Evolutionary conservation across 2,888 invertebrate species (phyloP).

Genomic region (Steinernema scapterisci): DNA sequence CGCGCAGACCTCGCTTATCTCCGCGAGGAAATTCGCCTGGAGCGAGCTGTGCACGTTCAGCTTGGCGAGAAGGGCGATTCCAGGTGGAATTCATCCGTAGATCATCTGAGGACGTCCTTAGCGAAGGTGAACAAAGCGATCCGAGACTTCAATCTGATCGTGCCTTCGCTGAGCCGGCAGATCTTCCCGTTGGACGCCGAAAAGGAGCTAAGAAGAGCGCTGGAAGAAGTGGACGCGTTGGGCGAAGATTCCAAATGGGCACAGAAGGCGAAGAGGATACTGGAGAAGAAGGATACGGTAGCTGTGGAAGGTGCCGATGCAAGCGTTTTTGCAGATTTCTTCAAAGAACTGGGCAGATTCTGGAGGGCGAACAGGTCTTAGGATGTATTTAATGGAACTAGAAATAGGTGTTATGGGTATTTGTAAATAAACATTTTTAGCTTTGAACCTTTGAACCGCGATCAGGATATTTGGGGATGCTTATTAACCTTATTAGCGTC

Average conservation of each 20-base stretch:
- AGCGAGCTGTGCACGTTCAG: neutral
- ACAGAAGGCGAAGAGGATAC: neutral
- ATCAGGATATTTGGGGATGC: too few species aligned
- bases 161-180: conserved; percentile 28
- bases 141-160: conserved; percentile 34
- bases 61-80: neutral
- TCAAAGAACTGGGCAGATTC: neutral
- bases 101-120: neutral
- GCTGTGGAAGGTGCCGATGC: neutral
- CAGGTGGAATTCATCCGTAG: neutral
- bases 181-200: conserved; percentile 25
- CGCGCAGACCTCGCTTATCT: conserved; percentile 71
- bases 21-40: neutral
- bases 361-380: conserved; percentile 1
- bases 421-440: too few species aligned
- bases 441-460: too few species aligned
- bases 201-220: neutral
- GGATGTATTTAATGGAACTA: too few species aligned
- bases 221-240: conserved; percentile 8
- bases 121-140: conserved; percentile 33
- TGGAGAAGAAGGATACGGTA: neutral
- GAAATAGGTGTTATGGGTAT: too few species aligned
- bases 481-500: too few species aligned
- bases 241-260: neutral
- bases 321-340: conserved; percentile 5